A percentile compares a stretch with the other conserved stretches of the same genome.
phyloP scores from a whole-genome alignment of 2,113 vertebrate genomes.

The Cyprinodon brontotheroides region DNA sequence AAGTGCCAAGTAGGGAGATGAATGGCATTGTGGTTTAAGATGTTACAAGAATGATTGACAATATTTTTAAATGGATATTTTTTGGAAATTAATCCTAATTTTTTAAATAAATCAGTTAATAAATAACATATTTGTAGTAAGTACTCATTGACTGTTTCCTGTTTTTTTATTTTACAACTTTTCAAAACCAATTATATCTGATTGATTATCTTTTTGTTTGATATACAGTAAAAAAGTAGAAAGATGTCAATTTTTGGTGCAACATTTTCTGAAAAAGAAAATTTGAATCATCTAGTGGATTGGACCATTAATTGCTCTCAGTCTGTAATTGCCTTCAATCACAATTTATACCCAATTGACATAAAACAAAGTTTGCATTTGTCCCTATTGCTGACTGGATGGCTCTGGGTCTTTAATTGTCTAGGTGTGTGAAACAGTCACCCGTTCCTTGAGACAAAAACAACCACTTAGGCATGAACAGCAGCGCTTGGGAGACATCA shows the following conservation, averaged over 20 bases:
- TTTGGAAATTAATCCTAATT: neutral
- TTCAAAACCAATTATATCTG: neutral
- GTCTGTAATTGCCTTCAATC: neutral
- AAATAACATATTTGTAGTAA: neutral
- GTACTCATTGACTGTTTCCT: neutral
- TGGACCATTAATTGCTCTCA: neutral
- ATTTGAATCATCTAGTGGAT: neutral
- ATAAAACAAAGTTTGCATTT: neutral
- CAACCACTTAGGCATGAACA: constrained; percentile 71
- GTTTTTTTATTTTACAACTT: neutral
- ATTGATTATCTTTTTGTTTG: neutral
- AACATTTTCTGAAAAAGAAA: neutral
- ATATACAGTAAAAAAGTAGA: neutral
- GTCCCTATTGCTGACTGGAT: constrained; percentile 3
- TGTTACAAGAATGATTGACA: constrained; percentile 16
- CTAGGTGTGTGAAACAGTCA: constrained; percentile 30
- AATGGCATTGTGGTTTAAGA: constrained; percentile 31
- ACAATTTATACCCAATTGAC: neutral
- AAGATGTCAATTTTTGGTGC: neutral
- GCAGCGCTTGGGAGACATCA: constrained; percentile 68
- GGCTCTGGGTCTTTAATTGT: constrained; percentile 19
- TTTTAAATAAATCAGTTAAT: neutral
- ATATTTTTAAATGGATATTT: neutral
- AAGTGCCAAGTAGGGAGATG: constrained; percentile 15
- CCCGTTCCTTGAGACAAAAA: constrained; percentile 67